Percentiles rank a stretch among this genome's conserved stretches.
These are phyloP conservation scores for Caenorhabditis macrosperma DNA, from an alignment of 2,888 invertebrate species.

Conservation along the genomic window DNA sequence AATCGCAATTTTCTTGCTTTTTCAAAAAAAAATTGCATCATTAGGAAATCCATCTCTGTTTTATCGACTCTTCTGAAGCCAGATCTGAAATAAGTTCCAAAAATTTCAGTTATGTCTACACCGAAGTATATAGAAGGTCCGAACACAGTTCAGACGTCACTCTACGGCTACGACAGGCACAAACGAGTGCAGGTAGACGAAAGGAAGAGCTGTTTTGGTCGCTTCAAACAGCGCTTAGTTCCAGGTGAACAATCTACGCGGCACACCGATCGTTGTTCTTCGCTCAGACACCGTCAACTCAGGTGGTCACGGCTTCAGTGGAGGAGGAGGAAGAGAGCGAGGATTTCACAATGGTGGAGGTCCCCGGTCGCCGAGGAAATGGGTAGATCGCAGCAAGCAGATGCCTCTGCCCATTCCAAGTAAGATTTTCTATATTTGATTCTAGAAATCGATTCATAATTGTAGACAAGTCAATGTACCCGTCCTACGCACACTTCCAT, in stretches of 20 bases:
- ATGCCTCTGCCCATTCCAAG: slow-evolving; percentile 25
- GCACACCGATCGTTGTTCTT: slow-evolving; percentile 47
- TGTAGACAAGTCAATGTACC: slow-evolving; percentile 32
- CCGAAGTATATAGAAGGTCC: slow-evolving; percentile 46
- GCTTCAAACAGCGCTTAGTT: slow-evolving; percentile 18
- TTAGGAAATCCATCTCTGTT: too few relatives aligned
- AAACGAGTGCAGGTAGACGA: slow-evolving; percentile 53
- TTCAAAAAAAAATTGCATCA: too few relatives aligned
- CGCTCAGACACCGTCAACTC: slow-evolving; percentile 19
- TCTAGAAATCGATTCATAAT: background rate
- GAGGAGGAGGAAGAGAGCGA: background rate
- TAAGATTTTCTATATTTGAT: background rate
- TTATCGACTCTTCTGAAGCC: too few relatives aligned
- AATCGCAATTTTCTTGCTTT: too few relatives aligned
- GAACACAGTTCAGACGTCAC: slow-evolving; percentile 52
- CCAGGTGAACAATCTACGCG: slow-evolving; percentile 56
- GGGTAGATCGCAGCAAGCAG: slow-evolving; percentile 43
- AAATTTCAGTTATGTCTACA: slow-evolving; percentile 30
- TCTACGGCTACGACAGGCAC: slow-evolving; percentile 53
- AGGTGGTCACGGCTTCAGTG: background rate
- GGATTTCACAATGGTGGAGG: too few relatives aligned
- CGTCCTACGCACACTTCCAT: slow-evolving; percentile 56
- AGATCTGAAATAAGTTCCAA: too few relatives aligned
- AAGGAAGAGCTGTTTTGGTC: background rate
- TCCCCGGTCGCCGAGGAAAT: slow-evolving; percentile 16